phyloP scores from a whole-genome alignment of 2,113 vertebrate genomes.

The Lethenteron camtschaticum region DNA sequence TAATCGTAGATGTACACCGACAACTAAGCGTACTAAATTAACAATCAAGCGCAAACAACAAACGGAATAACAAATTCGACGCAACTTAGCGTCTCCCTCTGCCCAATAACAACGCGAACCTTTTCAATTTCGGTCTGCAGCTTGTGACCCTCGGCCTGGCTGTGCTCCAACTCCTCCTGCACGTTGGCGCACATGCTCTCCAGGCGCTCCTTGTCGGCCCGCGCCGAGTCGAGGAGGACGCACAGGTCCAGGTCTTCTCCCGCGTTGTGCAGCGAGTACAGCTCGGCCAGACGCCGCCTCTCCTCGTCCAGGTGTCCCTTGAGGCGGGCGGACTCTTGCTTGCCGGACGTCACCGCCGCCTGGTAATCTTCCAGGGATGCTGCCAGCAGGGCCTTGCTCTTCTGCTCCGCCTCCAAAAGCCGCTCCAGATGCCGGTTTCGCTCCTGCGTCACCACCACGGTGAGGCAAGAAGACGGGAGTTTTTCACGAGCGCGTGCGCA shows the following conservation, averaged over 20 bases:
- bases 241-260: conserved; percentile 67
- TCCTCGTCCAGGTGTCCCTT: conserved; percentile 65
- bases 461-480: too few relatives aligned
- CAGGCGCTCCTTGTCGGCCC: conserved; percentile 64
- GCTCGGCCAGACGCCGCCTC: conserved; percentile 54
- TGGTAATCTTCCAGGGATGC: conserved; percentile 54
- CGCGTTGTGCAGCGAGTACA: conserved; percentile 63
- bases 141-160: conserved; percentile 36
- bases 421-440: conserved; percentile 78
- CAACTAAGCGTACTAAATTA: too few relatives aligned
- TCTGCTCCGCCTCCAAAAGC: conserved; percentile 55
- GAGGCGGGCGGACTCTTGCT: conserved; percentile 54
- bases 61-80: too few relatives aligned
- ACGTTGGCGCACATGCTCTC: conserved; percentile 42
- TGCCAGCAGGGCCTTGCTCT: conserved; percentile 33
- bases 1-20: too few relatives aligned
- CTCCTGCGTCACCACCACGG: conserved; percentile 18
- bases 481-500: too few relatives aligned
- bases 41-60: too few relatives aligned
- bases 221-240: conserved; percentile 54
- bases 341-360: conserved; percentile 39
- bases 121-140: conserved; percentile 57
- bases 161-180: conserved; percentile 53
- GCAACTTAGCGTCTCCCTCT: not conserved
- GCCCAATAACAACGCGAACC: conserved; percentile 22